These are phyloP conservation scores for Acanthoscelides obtectus DNA, from an alignment of 2,888 invertebrate species.

Conservation along the genomic window DNA sequence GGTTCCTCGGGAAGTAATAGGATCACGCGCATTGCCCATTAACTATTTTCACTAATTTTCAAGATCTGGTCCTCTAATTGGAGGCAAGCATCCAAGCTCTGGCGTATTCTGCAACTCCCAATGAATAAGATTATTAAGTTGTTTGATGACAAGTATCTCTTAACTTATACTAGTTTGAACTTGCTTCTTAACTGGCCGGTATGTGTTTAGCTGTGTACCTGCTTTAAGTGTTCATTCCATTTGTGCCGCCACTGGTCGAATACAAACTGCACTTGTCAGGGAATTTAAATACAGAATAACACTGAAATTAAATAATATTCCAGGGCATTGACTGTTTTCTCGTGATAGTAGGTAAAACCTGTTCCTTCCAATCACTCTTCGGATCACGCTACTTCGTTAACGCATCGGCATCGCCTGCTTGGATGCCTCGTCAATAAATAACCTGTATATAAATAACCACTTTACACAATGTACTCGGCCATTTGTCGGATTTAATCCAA, in stretches of 20 bases:
- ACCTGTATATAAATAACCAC: background rate
- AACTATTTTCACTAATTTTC: no score
- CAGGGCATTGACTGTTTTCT: slow-evolving; percentile 41
- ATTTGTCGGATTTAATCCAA: slow-evolving; percentile 12
- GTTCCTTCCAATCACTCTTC: slow-evolving; percentile 37
- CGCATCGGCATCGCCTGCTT: slow-evolving; percentile 24
- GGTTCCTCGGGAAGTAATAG: no score
- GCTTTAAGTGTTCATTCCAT: no score
- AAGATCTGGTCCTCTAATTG: no score
- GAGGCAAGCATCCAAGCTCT: no score
- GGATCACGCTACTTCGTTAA: background rate
- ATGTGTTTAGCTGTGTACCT: no score
- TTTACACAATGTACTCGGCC: background rate
- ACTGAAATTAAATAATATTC: slow-evolving; percentile 42
- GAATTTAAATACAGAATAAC: slow-evolving; percentile 41
- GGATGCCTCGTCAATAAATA: slow-evolving; percentile 9
- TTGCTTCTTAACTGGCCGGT: no score
- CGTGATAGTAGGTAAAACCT: slow-evolving; percentile 33
- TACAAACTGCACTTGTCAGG: slow-evolving; percentile 36
- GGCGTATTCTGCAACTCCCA: no score
- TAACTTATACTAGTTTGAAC: no score
- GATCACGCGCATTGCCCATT: no score
- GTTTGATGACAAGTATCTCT: no score
- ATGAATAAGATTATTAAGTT: no score
- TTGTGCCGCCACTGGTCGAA: slow-evolving; percentile 7